These are phyloP conservation scores for Lethocerus indicus DNA, from an alignment of 1,140 invertebrate genomes.

Conservation along the genomic window DNA sequence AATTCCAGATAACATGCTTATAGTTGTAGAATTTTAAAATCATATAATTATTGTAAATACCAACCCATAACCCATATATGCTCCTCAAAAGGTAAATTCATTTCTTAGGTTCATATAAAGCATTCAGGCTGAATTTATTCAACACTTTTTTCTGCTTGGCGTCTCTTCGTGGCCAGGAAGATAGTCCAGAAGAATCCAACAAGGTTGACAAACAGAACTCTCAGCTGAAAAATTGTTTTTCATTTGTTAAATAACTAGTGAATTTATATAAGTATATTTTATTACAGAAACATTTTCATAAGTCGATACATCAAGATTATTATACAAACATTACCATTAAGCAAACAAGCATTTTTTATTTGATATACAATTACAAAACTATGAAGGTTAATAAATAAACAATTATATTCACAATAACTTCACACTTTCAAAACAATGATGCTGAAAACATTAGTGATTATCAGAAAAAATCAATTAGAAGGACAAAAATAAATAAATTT, in stretches of 20 bases:
- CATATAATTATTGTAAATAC: background rate
- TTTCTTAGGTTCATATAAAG: background rate
- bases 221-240: conserved; percentile 32
- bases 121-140: background rate
- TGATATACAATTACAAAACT: background rate
- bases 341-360: background rate
- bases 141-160: conserved; percentile 20
- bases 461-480: background rate
- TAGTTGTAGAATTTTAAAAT: background rate
- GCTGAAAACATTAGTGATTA: background rate
- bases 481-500: background rate
- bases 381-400: background rate
- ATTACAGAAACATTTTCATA: background rate
- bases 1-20: background rate
- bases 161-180: conserved; percentile 38
- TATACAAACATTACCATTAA: background rate
- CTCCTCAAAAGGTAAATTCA: background rate
- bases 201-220: conserved; percentile 43
- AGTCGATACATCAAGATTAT: background rate
- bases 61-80: background rate
- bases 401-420: background rate
- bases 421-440: background rate
- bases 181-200: conserved; percentile 52
- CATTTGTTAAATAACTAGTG: background rate
- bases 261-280: background rate